These are phyloP conservation scores for Leptopterna dolabrata DNA, from an alignment of 2,888 invertebrate genomes.

Conservation along the genomic window DNA sequence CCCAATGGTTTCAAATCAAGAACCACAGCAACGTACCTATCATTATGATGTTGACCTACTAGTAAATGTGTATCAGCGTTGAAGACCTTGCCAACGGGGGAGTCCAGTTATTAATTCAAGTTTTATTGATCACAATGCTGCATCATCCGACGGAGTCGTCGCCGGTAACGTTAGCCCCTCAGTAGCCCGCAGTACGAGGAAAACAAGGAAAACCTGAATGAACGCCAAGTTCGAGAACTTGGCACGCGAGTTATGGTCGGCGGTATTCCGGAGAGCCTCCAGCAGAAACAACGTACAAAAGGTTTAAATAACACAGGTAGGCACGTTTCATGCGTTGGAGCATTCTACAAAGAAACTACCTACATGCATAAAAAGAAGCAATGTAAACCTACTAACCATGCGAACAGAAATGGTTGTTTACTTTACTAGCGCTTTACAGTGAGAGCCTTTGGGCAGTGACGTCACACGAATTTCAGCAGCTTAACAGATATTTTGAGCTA, in stretches of 20 bases:
- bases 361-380: no score
- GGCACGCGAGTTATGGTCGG: neutral
- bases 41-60: neutral
- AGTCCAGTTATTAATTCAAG: neutral
- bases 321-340: no score
- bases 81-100: neutral
- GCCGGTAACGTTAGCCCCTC: neutral
- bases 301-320: no score
- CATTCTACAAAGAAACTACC: no score
- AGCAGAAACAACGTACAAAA: no score
- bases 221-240: neutral
- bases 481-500: no score
- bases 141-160: neutral
- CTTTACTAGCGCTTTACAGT: no score
- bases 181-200: neutral
- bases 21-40: neutral
- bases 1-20: no score
- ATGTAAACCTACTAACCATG: no score
- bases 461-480: no score
- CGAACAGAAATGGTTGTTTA: no score
- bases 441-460: no score
- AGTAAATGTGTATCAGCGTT: neutral
- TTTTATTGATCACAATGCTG: slow-evolving; percentile 2
- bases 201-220: neutral
- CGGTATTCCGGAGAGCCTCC: neutral